Conservation (phyloP, 2,113 vertebrate genomes). For the Myrmecophaga tridactyla region DNA sequence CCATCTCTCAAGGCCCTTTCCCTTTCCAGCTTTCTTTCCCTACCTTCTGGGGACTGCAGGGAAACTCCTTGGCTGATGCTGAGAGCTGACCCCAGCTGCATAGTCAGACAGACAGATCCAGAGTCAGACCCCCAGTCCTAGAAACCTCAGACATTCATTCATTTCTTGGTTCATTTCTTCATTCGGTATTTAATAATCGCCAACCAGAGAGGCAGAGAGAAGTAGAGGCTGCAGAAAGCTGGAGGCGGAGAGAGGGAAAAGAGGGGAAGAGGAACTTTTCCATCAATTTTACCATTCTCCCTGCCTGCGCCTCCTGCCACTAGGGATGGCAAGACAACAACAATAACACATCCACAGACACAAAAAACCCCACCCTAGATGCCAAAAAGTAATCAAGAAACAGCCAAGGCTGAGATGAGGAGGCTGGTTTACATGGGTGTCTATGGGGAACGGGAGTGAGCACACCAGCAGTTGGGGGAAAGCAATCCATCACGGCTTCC, state of each 20-base stretch:
- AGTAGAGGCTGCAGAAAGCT: background rate
- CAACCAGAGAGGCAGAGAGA: background rate
- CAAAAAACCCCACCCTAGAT: background rate
- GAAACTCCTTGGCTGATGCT: background rate
- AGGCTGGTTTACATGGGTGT: slow-evolving; percentile 48
- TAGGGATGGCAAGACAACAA: background rate
- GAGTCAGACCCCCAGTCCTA: accelerated
- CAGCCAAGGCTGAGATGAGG: background rate
- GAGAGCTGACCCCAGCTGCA: too few relatives aligned
- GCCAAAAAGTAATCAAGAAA: slow-evolving; percentile 33
- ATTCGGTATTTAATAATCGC: background rate
- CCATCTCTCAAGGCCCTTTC: accelerated
- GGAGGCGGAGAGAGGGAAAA: background rate
- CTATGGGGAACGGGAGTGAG: background rate
- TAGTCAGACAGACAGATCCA: background rate
- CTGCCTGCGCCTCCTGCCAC: background rate
- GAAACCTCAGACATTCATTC: accelerated
- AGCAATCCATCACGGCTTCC: slow-evolving; percentile 25
- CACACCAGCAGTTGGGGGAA: accelerated
- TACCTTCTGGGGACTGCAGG: background rate
- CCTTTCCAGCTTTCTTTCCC: background rate
- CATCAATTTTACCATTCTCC: background rate
- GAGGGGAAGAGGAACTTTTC: background rate
- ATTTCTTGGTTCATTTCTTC: background rate
- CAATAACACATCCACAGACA: too few relatives aligned